Percentiles rank a stretch among this genome's conserved stretches.
Conservation (phyloP, 2,113 vertebrate genomes). For the Catharus bicknelli region DNA sequence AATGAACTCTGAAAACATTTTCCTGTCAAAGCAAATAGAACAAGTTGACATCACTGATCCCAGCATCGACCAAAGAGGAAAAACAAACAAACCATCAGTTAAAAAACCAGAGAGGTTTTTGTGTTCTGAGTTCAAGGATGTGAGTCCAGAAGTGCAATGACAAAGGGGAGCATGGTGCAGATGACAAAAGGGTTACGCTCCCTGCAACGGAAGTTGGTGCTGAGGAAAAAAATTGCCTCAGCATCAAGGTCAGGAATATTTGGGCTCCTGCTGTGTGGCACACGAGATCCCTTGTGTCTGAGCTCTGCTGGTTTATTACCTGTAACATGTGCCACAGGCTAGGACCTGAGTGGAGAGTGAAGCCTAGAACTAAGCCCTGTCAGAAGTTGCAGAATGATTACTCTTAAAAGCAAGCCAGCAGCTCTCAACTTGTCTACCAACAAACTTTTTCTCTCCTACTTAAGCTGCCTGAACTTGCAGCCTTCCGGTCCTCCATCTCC, state of each 20-base stretch:
- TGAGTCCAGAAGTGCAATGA: slow-evolving; percentile 48
- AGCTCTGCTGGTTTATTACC: not conserved
- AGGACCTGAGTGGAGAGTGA: not conserved
- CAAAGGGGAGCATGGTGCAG: not conserved
- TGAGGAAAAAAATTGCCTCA: not conserved
- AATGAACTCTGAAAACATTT: slow-evolving; percentile 73
- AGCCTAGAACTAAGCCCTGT: not conserved
- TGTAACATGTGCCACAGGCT: not conserved
- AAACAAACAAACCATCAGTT: slow-evolving; percentile 66
- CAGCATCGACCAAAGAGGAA: slow-evolving; percentile 57
- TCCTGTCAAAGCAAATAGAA: slow-evolving; percentile 69
- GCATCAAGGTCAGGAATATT: not conserved
- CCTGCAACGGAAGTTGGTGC: not conserved
- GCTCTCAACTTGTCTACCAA: not conserved
- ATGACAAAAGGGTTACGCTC: slow-evolving; percentile 12
- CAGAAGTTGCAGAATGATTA: not conserved
- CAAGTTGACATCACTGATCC: slow-evolving; percentile 68
- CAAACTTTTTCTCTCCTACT: not conserved
- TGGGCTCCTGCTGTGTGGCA: not conserved
- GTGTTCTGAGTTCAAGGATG: slow-evolving; percentile 56
- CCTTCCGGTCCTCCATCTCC: not conserved
- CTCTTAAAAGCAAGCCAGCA: not conserved
- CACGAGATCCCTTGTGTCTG: not conserved
- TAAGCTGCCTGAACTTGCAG: not conserved
- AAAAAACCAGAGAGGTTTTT: slow-evolving; percentile 1